Evolutionary conservation across 2,113 vertebrate genomes (phyloP).

Genomic region (Neotragus pygmaeus): DNA sequence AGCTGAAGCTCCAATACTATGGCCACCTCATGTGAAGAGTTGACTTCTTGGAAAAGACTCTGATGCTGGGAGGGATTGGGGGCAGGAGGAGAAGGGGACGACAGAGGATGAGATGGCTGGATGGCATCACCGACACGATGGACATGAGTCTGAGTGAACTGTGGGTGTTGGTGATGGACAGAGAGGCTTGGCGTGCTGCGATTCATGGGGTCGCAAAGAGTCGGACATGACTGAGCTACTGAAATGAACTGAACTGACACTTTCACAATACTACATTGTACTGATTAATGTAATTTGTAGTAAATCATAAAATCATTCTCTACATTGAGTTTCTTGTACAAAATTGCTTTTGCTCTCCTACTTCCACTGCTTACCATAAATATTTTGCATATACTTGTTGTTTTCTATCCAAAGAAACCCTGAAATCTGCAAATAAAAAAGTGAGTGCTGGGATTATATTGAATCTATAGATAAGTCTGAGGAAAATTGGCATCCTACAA

Average conservation of each 20-base stretch:
- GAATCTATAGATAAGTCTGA: background rate
- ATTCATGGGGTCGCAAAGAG: too few relatives aligned
- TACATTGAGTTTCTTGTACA: background rate
- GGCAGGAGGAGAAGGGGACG: accelerated
- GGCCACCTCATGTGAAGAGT: too few relatives aligned
- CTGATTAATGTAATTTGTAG: background rate
- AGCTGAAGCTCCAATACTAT: too few relatives aligned
- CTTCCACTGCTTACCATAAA: background rate
- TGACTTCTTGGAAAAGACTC: too few relatives aligned
- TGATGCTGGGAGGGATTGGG: too few relatives aligned
- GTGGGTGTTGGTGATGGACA: too few relatives aligned
- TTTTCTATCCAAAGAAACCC: background rate
- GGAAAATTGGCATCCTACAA: background rate
- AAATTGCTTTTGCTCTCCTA: background rate
- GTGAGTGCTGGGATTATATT: background rate
- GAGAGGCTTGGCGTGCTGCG: too few relatives aligned
- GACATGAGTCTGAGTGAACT: too few relatives aligned
- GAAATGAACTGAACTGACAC: too few relatives aligned
- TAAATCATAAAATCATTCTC: background rate
- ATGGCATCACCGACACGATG: too few relatives aligned
- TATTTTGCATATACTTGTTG: background rate
- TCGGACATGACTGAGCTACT: accelerated
- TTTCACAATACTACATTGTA: background rate
- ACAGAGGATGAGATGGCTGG: too few relatives aligned
- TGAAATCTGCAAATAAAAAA: background rate